phyloP scores from a whole-genome alignment of 2,888 invertebrate species.

The Heliconius hortense region DNA sequence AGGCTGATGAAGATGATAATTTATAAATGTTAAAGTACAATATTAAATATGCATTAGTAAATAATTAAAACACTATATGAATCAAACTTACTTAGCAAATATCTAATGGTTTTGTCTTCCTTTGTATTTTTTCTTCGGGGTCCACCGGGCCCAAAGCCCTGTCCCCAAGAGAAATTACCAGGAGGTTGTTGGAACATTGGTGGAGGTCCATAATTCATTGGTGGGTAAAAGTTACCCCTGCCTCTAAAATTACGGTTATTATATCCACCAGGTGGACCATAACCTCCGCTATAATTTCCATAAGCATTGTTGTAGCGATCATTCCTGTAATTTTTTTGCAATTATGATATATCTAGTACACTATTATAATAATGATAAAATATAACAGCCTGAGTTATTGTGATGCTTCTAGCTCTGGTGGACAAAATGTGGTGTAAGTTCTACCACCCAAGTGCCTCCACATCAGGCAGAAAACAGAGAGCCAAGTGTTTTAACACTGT shows the following conservation, averaged over 20 bases:
- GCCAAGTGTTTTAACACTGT: too few species aligned
- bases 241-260: slow-evolving; percentile 41
- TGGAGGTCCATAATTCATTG: slow-evolving; percentile 27
- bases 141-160: slow-evolving; percentile 54
- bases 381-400: too few species aligned
- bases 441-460: neutral
- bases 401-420: neutral
- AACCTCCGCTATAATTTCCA: slow-evolving; percentile 62
- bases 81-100: slow-evolving; percentile 56
- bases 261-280: slow-evolving; percentile 49
- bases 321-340: slow-evolving; percentile 49
- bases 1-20: too few species aligned
- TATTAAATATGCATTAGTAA: neutral
- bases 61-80: neutral
- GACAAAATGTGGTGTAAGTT: neutral
- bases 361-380: neutral
- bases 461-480: neutral
- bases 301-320: slow-evolving; percentile 60
- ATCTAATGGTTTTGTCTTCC: slow-evolving; percentile 46
- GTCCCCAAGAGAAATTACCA: slow-evolving; percentile 37
- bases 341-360: neutral
- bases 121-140: slow-evolving; percentile 45
- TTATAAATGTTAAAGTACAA: neutral
- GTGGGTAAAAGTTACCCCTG: slow-evolving; percentile 38
- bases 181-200: slow-evolving; percentile 38